phyloP scores from a whole-genome alignment of 2,113 vertebrate genomes.

The Cricetomys ansorgei region DNA sequence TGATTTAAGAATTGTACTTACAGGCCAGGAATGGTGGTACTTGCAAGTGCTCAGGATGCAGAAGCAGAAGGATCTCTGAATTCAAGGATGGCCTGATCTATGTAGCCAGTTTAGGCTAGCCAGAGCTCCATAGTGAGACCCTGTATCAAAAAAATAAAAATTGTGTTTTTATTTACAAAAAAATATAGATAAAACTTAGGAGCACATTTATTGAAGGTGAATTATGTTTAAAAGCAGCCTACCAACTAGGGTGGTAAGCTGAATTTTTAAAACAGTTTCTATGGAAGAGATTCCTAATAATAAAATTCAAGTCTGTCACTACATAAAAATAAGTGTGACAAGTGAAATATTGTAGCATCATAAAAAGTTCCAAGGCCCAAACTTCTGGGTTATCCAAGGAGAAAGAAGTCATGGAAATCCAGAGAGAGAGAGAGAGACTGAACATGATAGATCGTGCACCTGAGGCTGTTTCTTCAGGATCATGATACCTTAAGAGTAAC shows the following conservation, averaged over 20 bases:
- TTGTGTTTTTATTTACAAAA: constrained; percentile 55
- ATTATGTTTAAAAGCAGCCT: constrained; percentile 16
- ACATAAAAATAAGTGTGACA: constrained; percentile 58
- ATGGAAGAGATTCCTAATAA: constrained; percentile 54
- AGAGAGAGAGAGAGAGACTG: constrained; percentile 39
- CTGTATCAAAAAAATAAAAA: not conserved
- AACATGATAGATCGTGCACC: constrained; percentile 69
- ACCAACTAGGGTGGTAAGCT: constrained; percentile 8
- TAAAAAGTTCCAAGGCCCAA: constrained; percentile 45
- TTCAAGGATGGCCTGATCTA: not conserved
- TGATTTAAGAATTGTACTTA: constrained; percentile 24
- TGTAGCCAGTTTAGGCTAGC: not conserved
- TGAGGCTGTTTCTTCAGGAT: constrained; percentile 56
- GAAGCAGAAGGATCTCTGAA: not conserved
- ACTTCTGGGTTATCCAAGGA: constrained; percentile 75
- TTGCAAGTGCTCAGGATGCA: not conserved
- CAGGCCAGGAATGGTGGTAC: not conserved
- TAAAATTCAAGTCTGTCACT: constrained; percentile 58
- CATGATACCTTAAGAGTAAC: constrained; percentile 57
- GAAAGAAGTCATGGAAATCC: constrained; percentile 70
- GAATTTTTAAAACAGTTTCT: constrained; percentile 61
- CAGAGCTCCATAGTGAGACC: not conserved
- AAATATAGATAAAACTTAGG: not conserved
- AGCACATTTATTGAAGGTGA: not conserved
- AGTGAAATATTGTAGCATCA: constrained; percentile 42